Conservation (phyloP, 2,888 invertebrate species). For the Cataglyphis albicans region DNA sequence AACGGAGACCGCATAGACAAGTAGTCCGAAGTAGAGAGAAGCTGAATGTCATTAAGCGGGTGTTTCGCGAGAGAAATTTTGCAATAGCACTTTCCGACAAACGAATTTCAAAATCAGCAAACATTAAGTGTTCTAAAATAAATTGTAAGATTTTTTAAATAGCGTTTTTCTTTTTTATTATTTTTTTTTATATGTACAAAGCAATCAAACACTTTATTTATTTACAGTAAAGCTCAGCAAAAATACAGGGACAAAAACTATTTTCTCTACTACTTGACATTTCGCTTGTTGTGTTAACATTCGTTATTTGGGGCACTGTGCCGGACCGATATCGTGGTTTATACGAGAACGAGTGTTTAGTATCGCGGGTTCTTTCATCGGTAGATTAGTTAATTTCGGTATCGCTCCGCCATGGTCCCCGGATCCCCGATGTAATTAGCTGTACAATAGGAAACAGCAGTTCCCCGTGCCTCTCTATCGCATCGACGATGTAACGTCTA, state of each 20-base stretch:
- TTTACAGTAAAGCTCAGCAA: neutral
- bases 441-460: constrained; percentile 82
- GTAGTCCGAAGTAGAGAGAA: neutral
- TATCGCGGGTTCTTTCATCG: constrained; percentile 79
- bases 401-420: constrained; percentile 74
- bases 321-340: constrained; percentile 58
- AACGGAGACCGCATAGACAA: neutral
- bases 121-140: neutral
- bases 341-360: constrained; percentile 70
- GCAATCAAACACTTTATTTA: neutral
- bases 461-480: constrained; percentile 73
- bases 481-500: constrained; percentile 75
- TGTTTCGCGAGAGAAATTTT: neutral
- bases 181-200: neutral
- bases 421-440: constrained; percentile 84
- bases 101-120: neutral
- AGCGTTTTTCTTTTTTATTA: no score
- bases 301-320: neutral
- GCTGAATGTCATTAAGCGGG: neutral
- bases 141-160: neutral
- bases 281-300: neutral
- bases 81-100: no score
- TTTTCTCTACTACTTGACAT: neutral
- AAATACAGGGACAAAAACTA: neutral
- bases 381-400: constrained; percentile 83